Evolutionary conservation across 2,888 invertebrate species (phyloP).

Genomic region (Tetropium fuscum): DNA sequence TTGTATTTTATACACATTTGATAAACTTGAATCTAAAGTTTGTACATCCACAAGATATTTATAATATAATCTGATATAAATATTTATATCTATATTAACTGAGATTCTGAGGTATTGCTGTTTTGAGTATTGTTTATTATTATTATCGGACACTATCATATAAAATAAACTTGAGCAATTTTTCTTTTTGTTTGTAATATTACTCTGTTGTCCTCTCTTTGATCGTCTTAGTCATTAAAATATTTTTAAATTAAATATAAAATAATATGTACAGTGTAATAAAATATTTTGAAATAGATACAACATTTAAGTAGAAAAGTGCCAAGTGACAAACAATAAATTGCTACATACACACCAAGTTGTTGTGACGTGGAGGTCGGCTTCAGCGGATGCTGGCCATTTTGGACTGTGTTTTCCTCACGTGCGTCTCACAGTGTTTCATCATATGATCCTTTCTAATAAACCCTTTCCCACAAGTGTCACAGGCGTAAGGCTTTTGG

Average conservation of each 20-base stretch:
- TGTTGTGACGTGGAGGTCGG: constrained; percentile 7
- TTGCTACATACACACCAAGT: constrained; percentile 48
- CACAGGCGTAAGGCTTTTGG: constrained; percentile 85
- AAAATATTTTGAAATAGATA: constrained; percentile 49
- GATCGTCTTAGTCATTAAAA: constrained; percentile 33
- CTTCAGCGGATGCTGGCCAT: constrained; percentile 48
- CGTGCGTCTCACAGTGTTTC: constrained; percentile 87
- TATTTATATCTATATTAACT: constrained; percentile 65
- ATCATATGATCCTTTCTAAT: constrained; percentile 93
- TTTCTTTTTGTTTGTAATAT: constrained; percentile 41
- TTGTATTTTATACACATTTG: constrained; percentile 46
- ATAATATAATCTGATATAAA: constrained; percentile 64
- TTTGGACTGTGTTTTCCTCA: constrained; percentile 68
- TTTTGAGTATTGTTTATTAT: constrained; percentile 62
- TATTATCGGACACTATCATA: constrained; percentile 51
- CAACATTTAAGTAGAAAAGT: constrained; percentile 58
- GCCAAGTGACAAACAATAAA: constrained; percentile 53
- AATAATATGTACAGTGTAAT: constrained; percentile 55
- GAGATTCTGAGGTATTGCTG: constrained; percentile 68
- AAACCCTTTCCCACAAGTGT: constrained; percentile 87
- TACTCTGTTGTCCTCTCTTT: constrained; percentile 51
- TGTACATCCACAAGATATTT: constrained; percentile 64
- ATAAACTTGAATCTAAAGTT: constrained; percentile 59
- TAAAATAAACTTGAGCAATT: constrained; percentile 56
- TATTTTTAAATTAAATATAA: constrained; percentile 43